Evolutionary conservation across 2,113 vertebrate species (phyloP).

Genomic region (cattle (Bos taurus)): ARS-UCD2.0 NC_037333.1:104752501-104753000

Average conservation of each 20-base stretch:
- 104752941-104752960: fast-evolving
- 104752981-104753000: background rate
- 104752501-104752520: fast-evolving
- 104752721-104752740: slow-evolving; percentile 56
- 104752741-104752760: slow-evolving; percentile 14
- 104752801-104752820: background rate
- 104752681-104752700: background rate
- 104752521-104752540: background rate
- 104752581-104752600: background rate
- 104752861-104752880: background rate
- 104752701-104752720: slow-evolving; percentile 40
- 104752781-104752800: background rate
- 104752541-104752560: background rate
- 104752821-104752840: slow-evolving; percentile 52
- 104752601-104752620: fast-evolving
- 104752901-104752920: fast-evolving
- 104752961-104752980: background rate
- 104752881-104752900: fast-evolving
- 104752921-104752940: fast-evolving
- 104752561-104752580: background rate
- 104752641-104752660: fast-evolving
- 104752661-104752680: fast-evolving
- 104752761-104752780: background rate
- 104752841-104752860: background rate
- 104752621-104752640: fast-evolving